Evolutionary conservation across 2,797 vertebrate genomes (phyloP).

Genomic region (Cynopterus sphinx): DNA sequence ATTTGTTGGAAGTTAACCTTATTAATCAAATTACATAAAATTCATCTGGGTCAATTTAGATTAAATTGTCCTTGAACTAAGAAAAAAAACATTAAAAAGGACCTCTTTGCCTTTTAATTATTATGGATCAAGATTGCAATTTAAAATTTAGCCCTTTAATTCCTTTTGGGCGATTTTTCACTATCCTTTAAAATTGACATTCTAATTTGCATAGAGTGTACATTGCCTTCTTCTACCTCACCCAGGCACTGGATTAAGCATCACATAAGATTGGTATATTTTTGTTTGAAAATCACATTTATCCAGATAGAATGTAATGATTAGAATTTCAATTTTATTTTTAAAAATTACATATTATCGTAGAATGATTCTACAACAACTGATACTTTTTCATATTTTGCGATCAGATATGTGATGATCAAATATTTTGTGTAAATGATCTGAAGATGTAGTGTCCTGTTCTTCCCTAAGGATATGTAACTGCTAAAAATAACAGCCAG

Average conservation of each 20-base stretch:
- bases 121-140: slow-evolving; percentile 36
- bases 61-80: slow-evolving; percentile 55
- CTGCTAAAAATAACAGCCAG: background rate
- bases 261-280: background rate
- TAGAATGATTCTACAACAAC: background rate
- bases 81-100: slow-evolving; percentile 6
- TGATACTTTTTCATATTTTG: background rate
- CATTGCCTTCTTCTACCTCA: background rate
- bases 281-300: slow-evolving; percentile 20
- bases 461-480: background rate
- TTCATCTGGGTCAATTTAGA: slow-evolving; percentile 38
- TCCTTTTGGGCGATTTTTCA: slow-evolving; percentile 44
- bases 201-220: slow-evolving; percentile 1
- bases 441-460: background rate
- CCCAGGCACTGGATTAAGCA: background rate
- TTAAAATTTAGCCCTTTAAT: slow-evolving; percentile 58
- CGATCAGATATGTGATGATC: background rate
- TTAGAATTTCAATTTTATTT: background rate
- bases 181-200: background rate
- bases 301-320: background rate
- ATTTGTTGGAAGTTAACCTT: slow-evolving; percentile 36
- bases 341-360: background rate
- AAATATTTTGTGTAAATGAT: background rate
- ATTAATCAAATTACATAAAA: slow-evolving; percentile 36
- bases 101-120: slow-evolving; percentile 58